phyloP scores from a whole-genome alignment of 2,888 invertebrate genomes.

The Dynastes hyllus region DNA sequence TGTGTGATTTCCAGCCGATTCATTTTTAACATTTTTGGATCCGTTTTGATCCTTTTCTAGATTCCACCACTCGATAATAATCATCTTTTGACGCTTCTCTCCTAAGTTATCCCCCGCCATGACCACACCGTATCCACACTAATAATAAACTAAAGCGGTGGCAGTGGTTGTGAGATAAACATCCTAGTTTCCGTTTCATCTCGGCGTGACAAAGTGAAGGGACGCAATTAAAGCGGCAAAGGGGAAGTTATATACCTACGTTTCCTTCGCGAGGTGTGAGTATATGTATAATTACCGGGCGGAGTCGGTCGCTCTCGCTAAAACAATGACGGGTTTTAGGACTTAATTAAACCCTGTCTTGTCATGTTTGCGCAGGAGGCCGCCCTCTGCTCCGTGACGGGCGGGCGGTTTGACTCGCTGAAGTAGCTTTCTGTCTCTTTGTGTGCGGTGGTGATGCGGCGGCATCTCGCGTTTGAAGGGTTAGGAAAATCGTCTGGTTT shows the following conservation, averaged over 20 bases:
- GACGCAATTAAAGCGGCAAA: constrained; percentile 48
- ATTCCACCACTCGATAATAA: no score
- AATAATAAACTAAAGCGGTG: constrained; percentile 50
- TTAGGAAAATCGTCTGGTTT: constrained; percentile 60
- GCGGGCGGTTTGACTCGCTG: not conserved
- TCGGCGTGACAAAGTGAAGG: constrained; percentile 52
- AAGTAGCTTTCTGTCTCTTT: not conserved
- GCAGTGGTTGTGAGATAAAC: constrained; percentile 44
- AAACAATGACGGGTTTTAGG: constrained; percentile 69
- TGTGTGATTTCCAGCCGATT: no score
- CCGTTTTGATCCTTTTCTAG: no score
- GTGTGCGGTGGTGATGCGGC: no score
- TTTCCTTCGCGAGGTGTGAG: constrained; percentile 59
- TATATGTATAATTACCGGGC: constrained; percentile 65
- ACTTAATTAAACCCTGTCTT: constrained; percentile 71
- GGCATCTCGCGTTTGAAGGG: constrained; percentile 63
- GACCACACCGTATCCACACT: constrained; percentile 19
- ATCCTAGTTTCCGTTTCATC: constrained; percentile 52
- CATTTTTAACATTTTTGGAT: no score
- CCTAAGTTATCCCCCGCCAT: no score
- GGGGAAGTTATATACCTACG: constrained; percentile 44
- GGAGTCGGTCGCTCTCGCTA: constrained; percentile 59
- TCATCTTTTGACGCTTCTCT: no score
- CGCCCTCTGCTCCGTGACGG: not conserved
- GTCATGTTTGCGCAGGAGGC: constrained; percentile 69